Base-by-base conservation (phyloP, 2,888 invertebrate genomes). In the Trachelus iudaicus region DNA sequence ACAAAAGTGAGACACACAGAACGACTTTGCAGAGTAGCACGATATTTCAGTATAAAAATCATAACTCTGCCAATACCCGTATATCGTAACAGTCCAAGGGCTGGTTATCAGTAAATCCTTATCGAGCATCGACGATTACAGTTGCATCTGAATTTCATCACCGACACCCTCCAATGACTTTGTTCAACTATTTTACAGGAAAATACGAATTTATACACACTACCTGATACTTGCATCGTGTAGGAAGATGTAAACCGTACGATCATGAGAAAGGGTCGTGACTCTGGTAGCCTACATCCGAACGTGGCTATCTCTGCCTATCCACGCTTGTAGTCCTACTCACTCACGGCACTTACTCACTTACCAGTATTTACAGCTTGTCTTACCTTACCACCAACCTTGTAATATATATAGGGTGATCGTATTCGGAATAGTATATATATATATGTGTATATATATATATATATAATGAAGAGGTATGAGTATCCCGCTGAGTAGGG, bases 251-350 rank as follows among this genome's bases (percentile, higher is more conserved):
- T 56, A 56, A 56, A 56, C 23, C 56, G 56, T 56, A 56, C 23
- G 71, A 71, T 71, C 71, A 71, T 34, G 74, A 74, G 74, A 12
- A 34, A 35, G 74, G 37, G 88, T 90, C 90, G 90, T 90, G 90
- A 90, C 90, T 90, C 89, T 88, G 88, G 87, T 90, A 90, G 89
- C 90, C 90, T 90, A 90, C 88, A 90, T 90, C 89, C 82, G 84
- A 81, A 71, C 84, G 83, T 84, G 85, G 85, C 83, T 82, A 83
- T 87, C 83, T 85, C 84, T 78, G 81, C 80, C 83, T 84, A 86
- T 86, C 85, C 81, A 79, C 81, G 76, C 80, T 81, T 79, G 79
- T 77, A 78, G 79, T 35, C 13, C 35, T 74, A 74, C 74, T 74
- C 74, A 35, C 74, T 74, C 74, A 34, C 83, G 82, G 80, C 84